Percentiles rank a stretch among this genome's conserved stretches.
These are phyloP conservation scores for Acleris sparsana DNA, from an alignment of 2,888 invertebrate species.

Conservation along the genomic window DNA sequence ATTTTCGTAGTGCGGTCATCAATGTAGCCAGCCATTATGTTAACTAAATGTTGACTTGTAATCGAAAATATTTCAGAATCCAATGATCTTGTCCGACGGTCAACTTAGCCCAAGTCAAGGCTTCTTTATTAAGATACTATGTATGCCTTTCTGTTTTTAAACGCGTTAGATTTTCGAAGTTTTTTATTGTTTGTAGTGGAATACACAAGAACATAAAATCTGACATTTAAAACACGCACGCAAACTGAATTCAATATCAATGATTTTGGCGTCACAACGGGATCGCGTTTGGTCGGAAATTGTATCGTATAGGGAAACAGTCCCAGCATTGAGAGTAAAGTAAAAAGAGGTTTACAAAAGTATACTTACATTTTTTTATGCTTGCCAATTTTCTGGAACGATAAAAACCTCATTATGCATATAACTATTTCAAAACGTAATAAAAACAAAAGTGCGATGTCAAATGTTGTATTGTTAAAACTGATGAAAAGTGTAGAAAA, in stretches of 20 bases:
- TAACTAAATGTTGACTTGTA: slow-evolving; percentile 9
- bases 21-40: not conserved
- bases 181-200: no score
- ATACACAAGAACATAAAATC: no score
- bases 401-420: no score
- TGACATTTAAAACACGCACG: slow-evolving; percentile 15
- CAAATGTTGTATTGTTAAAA: no score
- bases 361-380: not conserved
- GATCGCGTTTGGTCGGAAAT: slow-evolving; percentile 15
- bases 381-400: no score
- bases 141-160: no score
- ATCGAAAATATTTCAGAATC: slow-evolving; percentile 10
- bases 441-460: no score
- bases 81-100: slow-evolving; percentile 1
- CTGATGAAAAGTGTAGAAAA: no score
- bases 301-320: slow-evolving; percentile 18
- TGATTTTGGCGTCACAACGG: slow-evolving; percentile 6
- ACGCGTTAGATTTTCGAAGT: no score
- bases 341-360: slow-evolving; percentile 11
- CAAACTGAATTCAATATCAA: slow-evolving; percentile 15
- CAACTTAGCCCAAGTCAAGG: slow-evolving; percentile 9
- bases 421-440: no score
- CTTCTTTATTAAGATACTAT: slow-evolving; percentile 11
- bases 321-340: slow-evolving; percentile 2
- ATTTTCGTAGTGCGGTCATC: not conserved